Base-by-base conservation (phyloP, 2,113 vertebrate genomes). In the Clinocottus analis region DNA sequence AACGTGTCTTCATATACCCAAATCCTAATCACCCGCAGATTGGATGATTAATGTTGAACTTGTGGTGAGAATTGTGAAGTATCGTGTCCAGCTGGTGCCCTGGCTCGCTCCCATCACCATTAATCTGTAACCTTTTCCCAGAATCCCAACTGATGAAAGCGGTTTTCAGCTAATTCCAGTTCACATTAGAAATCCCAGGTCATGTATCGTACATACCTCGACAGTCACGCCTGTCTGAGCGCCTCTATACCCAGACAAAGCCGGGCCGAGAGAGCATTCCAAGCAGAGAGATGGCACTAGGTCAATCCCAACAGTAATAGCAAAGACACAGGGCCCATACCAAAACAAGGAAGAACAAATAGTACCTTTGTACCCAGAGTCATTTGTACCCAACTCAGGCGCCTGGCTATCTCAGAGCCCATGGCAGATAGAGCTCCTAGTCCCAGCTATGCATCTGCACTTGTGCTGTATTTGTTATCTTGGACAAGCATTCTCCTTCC, bases 341-440 rank as follows among this genome's bases (percentile, higher is more conserved):
- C 89, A 90, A 93, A 91, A 89, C 85, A 79, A 83, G 79, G 66
- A 71, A 61, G 91, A 89, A 94, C 89, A 94, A 94, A 95, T 79
- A 90, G 77, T 76, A 91, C 88, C 92, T 92, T 92, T 93, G 93
- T 93, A 92, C 88, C 87, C 77, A 41, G 79, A 84, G 77, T 87
- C 83, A 93, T 93, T 90, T 94, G 89, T 86, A 92, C 89, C 79
- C 93, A 37, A 75, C 77, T 89, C 90, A 87, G 89, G 88, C 79
- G 19, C 62, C 70, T 49, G 69, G 77, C 84, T 86, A 91, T 90
- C 77, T 80, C 37, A 72, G 76, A 76, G 79, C 75, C 69, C 64
- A 4, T 45, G 87, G 84, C 87, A 87, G 89, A 91, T 77, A 90
- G 77, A 88, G 77, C 82, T 87, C 70, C 71, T 35, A 27, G 86